Conservation (phyloP, 2,113 vertebrate species). For the Acanthochromis polyacanthus region DNA sequence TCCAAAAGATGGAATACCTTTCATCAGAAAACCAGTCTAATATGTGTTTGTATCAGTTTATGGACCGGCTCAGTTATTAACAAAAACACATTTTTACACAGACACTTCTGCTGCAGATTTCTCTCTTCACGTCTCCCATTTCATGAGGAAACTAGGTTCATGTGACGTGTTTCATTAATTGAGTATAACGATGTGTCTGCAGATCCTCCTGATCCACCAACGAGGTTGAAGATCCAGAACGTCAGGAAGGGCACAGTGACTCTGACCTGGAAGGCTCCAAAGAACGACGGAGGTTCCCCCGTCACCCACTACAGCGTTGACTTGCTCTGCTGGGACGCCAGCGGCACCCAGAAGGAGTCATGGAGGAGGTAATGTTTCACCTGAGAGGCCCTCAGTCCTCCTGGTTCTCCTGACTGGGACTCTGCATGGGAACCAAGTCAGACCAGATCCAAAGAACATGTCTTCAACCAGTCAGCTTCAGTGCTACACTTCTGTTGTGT, state of each 20-base stretch:
- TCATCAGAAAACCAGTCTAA: no score
- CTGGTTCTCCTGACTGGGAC: no score
- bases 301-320: slow-evolving; percentile 98
- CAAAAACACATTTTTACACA: no score
- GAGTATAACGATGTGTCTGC: slow-evolving; percentile 29
- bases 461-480: background rate
- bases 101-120: no score
- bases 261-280: slow-evolving; percentile 95
- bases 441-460: no score
- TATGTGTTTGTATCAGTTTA: no score
- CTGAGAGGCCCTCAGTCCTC: background rate
- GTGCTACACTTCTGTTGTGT: background rate
- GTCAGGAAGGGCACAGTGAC: slow-evolving; percentile 91
- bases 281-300: slow-evolving; percentile 95
- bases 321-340: slow-evolving; percentile 93
- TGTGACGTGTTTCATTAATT: no score
- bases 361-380: slow-evolving; percentile 87
- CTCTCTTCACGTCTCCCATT: no score
- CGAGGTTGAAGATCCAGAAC: slow-evolving; percentile 91
- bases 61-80: no score
- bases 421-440: no score
- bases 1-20: no score
- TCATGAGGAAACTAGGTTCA: no score
- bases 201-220: slow-evolving; percentile 98
- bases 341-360: slow-evolving; percentile 90